Conservation (phyloP, 1,140 invertebrate genomes). For the Camponotus vicinus region DNA sequence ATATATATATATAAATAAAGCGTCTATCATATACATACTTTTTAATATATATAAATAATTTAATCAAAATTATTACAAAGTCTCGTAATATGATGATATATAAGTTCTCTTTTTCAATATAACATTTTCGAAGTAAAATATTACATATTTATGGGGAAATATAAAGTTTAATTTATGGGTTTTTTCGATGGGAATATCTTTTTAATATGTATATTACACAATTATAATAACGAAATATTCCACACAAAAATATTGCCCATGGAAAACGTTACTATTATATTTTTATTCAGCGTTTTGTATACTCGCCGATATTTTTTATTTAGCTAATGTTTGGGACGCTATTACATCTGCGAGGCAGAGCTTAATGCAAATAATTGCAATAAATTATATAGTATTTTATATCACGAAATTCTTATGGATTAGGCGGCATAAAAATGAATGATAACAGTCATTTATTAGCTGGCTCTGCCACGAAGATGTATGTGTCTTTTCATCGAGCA, state of each 20-base stretch:
- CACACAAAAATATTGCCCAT: background rate
- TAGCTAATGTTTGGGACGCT: background rate
- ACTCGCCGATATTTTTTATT: background rate
- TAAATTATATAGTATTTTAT: slow-evolving; percentile 31
- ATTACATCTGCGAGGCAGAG: background rate
- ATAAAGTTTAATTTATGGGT: slow-evolving; percentile 28
- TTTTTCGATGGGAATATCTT: background rate
- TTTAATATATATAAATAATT: background rate
- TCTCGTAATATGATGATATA: background rate
- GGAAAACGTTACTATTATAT: slow-evolving; percentile 16
- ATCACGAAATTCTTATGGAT: slow-evolving; percentile 18
- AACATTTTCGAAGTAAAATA: background rate
- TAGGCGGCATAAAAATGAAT: slow-evolving; percentile 6
- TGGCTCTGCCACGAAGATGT: background rate
- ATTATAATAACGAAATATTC: slow-evolving; percentile 9
- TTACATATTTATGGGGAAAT: background rate
- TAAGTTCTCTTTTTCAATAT: background rate
- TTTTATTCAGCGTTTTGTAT: background rate
- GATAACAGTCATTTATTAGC: slow-evolving; percentile 40
- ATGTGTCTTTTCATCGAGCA: slow-evolving; percentile 33
- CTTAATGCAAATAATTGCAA: slow-evolving; percentile 1
- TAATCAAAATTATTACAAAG: background rate
- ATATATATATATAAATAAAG: slow-evolving; percentile 4
- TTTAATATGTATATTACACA: slow-evolving; percentile 11
- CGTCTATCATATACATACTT: background rate